A percentile compares a stretch with the other conserved stretches of the same genome.
Evolutionary conservation across 1,140 invertebrate species (phyloP).

Genomic region (Dolichoris vasculosae): DNA sequence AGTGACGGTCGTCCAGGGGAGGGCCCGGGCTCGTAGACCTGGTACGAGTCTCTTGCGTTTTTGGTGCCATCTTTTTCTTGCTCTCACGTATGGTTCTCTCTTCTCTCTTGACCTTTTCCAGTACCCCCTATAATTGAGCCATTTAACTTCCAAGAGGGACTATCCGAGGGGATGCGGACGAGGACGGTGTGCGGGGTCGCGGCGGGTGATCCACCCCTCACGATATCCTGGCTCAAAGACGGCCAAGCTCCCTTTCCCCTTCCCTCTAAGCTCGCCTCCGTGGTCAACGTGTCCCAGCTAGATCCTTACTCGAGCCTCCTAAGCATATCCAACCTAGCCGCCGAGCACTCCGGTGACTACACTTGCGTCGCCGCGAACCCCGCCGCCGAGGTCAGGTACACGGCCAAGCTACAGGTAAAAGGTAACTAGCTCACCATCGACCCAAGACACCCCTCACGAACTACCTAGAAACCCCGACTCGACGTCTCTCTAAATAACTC

Average conservation of each 20-base stretch:
- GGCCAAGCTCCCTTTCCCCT: constrained; percentile 77
- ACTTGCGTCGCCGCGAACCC: constrained; percentile 87
- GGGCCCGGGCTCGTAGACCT: constrained; percentile 48
- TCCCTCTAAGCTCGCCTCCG: constrained; percentile 76
- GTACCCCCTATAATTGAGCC: constrained; percentile 89
- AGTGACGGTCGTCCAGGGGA: background rate
- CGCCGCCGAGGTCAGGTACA: constrained; percentile 86
- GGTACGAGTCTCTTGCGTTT: constrained; percentile 67
- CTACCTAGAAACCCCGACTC: background rate
- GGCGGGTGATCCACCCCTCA: constrained; percentile 84
- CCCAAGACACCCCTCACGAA: background rate
- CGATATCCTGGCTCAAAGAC: constrained; percentile 87
- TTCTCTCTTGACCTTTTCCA: constrained; percentile 80
- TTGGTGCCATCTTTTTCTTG: constrained; percentile 75
- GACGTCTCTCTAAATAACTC: background rate
- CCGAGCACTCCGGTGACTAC: constrained; percentile 86
- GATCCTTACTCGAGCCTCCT: constrained; percentile 85
- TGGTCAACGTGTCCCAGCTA: constrained; percentile 82
- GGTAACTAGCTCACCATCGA: constrained; percentile 78
- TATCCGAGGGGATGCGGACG: constrained; percentile 89
- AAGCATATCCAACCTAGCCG: constrained; percentile 84
- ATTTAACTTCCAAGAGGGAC: constrained; percentile 87
- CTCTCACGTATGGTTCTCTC: constrained; percentile 79
- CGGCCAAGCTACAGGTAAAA: constrained; percentile 87
- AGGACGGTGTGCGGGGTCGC: constrained; percentile 89